A percentile compares a stretch with the other conserved stretches of the same genome.
Conservation (phyloP, 2,113 vertebrate genomes). For the Upupa epops region DNA sequence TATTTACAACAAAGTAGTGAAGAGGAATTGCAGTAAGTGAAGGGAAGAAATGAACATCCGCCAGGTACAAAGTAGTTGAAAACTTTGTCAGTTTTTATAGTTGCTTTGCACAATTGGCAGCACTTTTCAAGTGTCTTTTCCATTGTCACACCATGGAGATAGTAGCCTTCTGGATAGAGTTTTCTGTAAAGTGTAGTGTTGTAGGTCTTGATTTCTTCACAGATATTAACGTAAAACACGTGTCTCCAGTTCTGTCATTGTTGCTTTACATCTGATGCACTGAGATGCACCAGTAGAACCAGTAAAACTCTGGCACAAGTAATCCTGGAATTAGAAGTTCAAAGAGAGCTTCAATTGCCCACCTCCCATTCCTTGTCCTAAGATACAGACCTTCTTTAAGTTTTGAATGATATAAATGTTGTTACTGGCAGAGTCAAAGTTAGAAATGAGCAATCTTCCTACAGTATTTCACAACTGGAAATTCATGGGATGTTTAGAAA, state of each 20-base stretch:
- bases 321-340: not conserved
- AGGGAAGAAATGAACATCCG: not conserved
- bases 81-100: not conserved
- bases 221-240: not conserved
- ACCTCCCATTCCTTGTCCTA: accelerated
- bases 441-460: not conserved
- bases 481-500: not conserved
- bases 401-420: not conserved
- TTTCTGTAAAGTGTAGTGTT: not conserved
- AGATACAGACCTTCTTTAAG: not conserved
- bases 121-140: not conserved
- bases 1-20: not conserved
- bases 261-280: not conserved
- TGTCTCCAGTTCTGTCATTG: not conserved
- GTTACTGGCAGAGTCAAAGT: not conserved
- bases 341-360: not conserved
- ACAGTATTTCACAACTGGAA: not conserved
- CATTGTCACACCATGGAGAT: not conserved
- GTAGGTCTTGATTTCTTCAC: not conserved
- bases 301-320: not conserved
- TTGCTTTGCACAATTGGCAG: not conserved
- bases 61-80: not conserved
- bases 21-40: not conserved
- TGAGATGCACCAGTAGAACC: not conserved
- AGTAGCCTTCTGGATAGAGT: not conserved